Conservation (phyloP, 2,888 invertebrate genomes). For the Schizaphis graminum region DNA sequence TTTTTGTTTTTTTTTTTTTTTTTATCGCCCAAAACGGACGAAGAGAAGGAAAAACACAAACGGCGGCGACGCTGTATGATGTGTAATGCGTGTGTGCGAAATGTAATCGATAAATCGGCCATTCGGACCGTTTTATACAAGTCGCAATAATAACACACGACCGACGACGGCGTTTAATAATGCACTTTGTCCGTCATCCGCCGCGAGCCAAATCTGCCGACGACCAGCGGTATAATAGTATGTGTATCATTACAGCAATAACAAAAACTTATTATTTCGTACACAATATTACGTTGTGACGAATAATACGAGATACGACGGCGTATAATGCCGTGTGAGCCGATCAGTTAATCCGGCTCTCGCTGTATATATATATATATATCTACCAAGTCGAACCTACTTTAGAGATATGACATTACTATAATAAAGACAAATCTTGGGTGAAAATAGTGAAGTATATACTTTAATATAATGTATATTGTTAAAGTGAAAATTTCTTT, state of each 20-base stretch:
- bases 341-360: not conserved
- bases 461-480: not conserved
- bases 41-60: not conserved
- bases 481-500: not conserved
- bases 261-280: not conserved
- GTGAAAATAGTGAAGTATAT: not conserved
- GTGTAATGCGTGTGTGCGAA: not conserved
- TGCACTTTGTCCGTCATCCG: not conserved
- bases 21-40: not conserved
- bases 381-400: not conserved
- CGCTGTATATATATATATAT: not conserved
- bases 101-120: constrained; percentile 43
- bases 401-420: not conserved
- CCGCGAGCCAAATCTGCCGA: not conserved
- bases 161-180: not conserved
- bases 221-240: not conserved
- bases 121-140: constrained; percentile 17
- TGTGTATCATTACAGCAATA: not conserved
- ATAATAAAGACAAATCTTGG: not conserved
- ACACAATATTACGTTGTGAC: not conserved
- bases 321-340: not conserved
- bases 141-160: constrained; percentile 6
- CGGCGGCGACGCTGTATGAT: not conserved
- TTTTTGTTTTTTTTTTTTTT: not conserved
- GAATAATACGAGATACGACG: not conserved